Evolutionary conservation across 2,888 invertebrate species (phyloP).

Genomic region (Cephus nigrinus): DNA sequence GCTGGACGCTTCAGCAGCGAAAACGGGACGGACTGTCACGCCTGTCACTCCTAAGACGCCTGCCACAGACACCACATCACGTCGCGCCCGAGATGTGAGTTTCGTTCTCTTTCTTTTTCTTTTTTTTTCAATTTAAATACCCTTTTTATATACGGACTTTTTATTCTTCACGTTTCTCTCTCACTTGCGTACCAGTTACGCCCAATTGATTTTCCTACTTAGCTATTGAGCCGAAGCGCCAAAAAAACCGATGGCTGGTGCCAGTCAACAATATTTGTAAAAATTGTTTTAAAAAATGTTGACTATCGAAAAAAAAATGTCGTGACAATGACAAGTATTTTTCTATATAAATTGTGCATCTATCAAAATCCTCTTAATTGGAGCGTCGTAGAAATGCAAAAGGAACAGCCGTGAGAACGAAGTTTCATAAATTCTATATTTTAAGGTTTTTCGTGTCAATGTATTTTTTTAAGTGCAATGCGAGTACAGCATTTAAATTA

Average conservation of each 20-base stretch:
- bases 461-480: background rate
- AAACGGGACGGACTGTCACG: constrained; percentile 72
- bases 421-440: background rate
- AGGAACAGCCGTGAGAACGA: background rate
- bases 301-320: too few relatives aligned
- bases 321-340: background rate
- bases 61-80: constrained; percentile 68
- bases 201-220: background rate
- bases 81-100: constrained; percentile 71
- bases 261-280: background rate
- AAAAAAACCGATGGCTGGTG: background rate
- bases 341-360: background rate
- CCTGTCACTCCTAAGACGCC: constrained; percentile 71
- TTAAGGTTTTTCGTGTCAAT: background rate
- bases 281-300: background rate
- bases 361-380: background rate
- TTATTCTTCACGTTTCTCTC: background rate
- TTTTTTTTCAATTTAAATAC: constrained; percentile 10
- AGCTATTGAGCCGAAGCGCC: background rate
- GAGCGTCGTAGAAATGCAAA: background rate
- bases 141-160: background rate
- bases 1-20: constrained; percentile 81
- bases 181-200: background rate
- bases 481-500: background rate
- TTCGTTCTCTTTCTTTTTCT: constrained; percentile 1